Evolutionary conservation across 2,797 vertebrate species (phyloP), one percentile per base, ranked within the genome.

Genomic region (Oreochromis mossambicus): DNA sequence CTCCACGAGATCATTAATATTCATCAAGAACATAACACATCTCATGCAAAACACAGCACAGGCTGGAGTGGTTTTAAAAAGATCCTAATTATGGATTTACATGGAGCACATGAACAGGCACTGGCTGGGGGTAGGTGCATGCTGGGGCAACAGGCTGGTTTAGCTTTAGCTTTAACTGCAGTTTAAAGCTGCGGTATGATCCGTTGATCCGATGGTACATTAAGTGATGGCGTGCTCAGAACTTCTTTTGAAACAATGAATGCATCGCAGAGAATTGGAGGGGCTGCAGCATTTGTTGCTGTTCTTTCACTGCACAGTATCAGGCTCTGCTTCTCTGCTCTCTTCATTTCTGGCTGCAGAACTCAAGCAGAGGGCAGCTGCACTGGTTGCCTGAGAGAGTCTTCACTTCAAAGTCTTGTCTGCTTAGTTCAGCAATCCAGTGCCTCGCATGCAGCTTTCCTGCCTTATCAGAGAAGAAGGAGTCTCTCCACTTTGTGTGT

Each of bases 1-100:
- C 90, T 89, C 41, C 38, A 50, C 77, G 70, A 79, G 48, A 56
- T 86, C 82, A 83, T 94, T 90, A 91, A 92, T 94, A 95, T 94
- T 92, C 93, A 94, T 82, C 58, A 82, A 83, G 84, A 73, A 48
- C 34, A 66, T 48, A 86, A 48, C 61, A 43, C 78, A 38, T 75
- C 75, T 36, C 48, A 43, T 21, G 46, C 58, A 63, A 86, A 83
- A 34, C 52, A 83, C 82, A 88, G 63, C 41, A 73, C 41, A 46
- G 77, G 66, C 79, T 52, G 43, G 36, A 70, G 58, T 12, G 78
- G 61, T 13, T 15, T 55, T 41, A 32, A 52, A 58, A 13, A 54
- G 63, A 41, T 19, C 36, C 8, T 12, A 46, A 51, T 75, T 61
- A 80, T 38, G 73, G 43, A 89, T 89, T 75, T 82, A 75, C 83